Evolutionary conservation across 1,140 invertebrate species (phyloP).

Genomic region (Formica selysi): DNA sequence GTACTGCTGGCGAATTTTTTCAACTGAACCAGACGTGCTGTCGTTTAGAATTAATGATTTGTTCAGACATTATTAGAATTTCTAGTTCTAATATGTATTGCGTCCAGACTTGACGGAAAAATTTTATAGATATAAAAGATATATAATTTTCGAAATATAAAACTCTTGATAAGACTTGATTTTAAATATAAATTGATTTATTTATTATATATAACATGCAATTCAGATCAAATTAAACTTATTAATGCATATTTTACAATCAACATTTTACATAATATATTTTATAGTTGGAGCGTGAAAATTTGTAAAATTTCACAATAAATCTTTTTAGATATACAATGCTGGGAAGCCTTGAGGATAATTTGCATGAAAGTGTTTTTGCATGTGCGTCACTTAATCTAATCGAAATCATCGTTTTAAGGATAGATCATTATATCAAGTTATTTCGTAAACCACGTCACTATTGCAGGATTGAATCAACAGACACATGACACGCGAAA

Average conservation of each 20-base stretch:
- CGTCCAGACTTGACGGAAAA: not conserved
- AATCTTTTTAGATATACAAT: not conserved
- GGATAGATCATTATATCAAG: not conserved
- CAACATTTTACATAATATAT: not conserved
- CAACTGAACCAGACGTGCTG: conserved; percentile 29
- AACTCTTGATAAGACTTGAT: no score
- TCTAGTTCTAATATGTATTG: not conserved
- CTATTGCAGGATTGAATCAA: conserved; percentile 29
- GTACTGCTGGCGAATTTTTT: conserved; percentile 33
- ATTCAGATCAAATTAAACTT: not conserved
- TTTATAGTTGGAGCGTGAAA: not conserved
- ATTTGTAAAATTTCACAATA: conserved; percentile 1
- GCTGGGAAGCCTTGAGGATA: not conserved
- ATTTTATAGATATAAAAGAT: no score
- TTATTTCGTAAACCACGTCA: conserved; percentile 10
- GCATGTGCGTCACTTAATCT: not conserved
- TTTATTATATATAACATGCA: not conserved
- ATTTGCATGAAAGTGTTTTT: not conserved
- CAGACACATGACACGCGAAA: conserved; percentile 9
- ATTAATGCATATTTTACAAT: not conserved
- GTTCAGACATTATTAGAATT: not conserved
- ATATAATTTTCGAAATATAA: no score
- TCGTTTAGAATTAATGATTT: conserved; percentile 55
- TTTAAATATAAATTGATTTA: no score
- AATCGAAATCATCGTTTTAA: conserved; percentile 29